phyloP scores from a whole-genome alignment of 2,888 invertebrate species.

The Mythimna albipuncta region DNA sequence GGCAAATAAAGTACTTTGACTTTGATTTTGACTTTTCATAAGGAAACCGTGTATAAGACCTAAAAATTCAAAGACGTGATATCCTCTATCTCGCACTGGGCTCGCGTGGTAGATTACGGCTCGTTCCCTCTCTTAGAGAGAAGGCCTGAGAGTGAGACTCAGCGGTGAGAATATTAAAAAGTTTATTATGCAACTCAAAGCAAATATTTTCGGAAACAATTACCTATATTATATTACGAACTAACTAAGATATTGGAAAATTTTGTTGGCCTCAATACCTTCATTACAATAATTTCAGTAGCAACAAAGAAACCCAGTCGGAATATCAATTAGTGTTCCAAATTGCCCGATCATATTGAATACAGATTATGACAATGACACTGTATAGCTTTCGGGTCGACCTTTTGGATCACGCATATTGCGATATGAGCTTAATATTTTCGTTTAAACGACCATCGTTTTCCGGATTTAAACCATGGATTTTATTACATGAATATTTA shows the following conservation, averaged over 20 bases:
- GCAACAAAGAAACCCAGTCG: slow-evolving; percentile 5
- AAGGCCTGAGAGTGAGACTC: too few relatives aligned
- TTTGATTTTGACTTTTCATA: too few relatives aligned
- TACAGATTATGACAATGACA: slow-evolving; percentile 34
- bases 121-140: too few relatives aligned
- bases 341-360: slow-evolving; percentile 35
- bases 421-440: slow-evolving; percentile 22
- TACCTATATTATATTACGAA: neutral
- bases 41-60: too few relatives aligned
- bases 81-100: too few relatives aligned
- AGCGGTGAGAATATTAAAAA: too few relatives aligned
- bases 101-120: too few relatives aligned
- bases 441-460: slow-evolving; percentile 17
- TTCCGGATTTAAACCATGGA: slow-evolving; percentile 48
- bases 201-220: neutral
- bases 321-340: slow-evolving; percentile 42
- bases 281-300: slow-evolving; percentile 5
- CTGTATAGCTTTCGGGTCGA: slow-evolving; percentile 15
- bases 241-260: neutral
- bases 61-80: too few relatives aligned
- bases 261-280: neutral
- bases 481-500: slow-evolving; percentile 62
- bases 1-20: too few relatives aligned
- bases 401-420: slow-evolving; percentile 31
- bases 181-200: too few relatives aligned